Evolutionary conservation across 2,888 invertebrate genomes (phyloP).

Genomic region (Drosophila villosipedis): DNA sequence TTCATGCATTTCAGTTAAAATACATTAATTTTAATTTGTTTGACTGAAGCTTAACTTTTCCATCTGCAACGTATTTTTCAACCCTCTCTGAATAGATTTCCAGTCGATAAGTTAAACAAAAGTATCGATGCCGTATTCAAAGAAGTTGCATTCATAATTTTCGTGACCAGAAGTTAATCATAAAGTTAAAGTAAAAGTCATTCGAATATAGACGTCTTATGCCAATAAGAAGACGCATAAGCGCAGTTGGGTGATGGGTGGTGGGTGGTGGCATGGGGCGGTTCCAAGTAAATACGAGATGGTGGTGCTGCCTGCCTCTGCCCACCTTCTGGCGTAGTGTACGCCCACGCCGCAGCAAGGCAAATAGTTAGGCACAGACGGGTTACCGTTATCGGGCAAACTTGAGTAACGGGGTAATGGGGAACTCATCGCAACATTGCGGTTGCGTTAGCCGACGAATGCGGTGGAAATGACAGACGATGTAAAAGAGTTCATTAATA

Average conservation of each 20-base stretch:
- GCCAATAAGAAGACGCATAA: slow-evolving; percentile 26
- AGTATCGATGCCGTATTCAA: not conserved
- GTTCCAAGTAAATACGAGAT: slow-evolving; percentile 35
- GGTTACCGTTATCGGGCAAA: slow-evolving; percentile 24
- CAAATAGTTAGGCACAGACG: slow-evolving; percentile 51
- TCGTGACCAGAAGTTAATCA: not conserved
- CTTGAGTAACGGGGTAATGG: slow-evolving; percentile 5
- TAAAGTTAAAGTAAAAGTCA: not conserved
- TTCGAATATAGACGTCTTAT: not conserved
- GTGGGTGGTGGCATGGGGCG: not conserved
- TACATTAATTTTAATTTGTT: no score
- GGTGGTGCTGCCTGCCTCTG: slow-evolving; percentile 8
- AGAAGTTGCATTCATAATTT: not conserved
- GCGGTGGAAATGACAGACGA: slow-evolving; percentile 75
- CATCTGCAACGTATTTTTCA: not conserved
- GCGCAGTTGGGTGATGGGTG: not conserved
- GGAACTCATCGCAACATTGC: slow-evolving; percentile 36
- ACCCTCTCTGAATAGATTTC: not conserved
- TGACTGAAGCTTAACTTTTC: not conserved
- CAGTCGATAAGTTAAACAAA: not conserved
- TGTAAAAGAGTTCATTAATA: slow-evolving; percentile 80
- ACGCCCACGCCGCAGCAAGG: slow-evolving; percentile 39
- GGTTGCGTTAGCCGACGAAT: slow-evolving; percentile 56
- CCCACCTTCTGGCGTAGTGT: slow-evolving; percentile 11
- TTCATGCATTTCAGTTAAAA: not conserved